Evolutionary conservation across 1,140 invertebrate species (phyloP).

Genomic region (Maconellicoccus hirsutus): DNA sequence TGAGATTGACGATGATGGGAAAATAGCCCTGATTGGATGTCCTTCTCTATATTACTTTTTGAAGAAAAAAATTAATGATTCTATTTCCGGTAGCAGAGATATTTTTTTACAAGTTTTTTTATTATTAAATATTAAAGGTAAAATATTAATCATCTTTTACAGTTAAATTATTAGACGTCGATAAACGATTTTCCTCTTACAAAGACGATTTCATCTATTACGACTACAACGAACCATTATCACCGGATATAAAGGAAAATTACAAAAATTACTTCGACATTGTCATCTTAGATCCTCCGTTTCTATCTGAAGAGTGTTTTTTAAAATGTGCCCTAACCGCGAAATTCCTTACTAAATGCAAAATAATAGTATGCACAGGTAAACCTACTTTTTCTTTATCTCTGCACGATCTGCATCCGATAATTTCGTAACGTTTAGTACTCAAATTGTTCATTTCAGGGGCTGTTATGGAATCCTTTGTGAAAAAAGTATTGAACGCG

Average conservation of each 20-base stretch:
- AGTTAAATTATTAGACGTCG: conserved; percentile 73
- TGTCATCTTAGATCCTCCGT: conserved; percentile 87
- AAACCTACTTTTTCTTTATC: conserved; percentile 25
- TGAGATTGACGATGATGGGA: conserved; percentile 41
- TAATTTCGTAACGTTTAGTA: background rate
- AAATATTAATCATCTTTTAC: conserved; percentile 28
- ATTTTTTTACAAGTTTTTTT: too few relatives aligned
- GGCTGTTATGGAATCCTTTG: conserved; percentile 60
- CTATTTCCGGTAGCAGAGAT: conserved; percentile 28
- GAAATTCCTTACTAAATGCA: conserved; percentile 58
- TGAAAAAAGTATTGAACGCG: conserved; percentile 49
- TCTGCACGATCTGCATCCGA: background rate
- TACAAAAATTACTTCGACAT: conserved; percentile 61
- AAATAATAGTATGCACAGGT: conserved; percentile 86
- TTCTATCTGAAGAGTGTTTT: conserved; percentile 85
- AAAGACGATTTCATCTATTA: conserved; percentile 74
- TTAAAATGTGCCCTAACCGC: conserved; percentile 70
- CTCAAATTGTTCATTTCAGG: conserved; percentile 41
- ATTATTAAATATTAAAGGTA: too few relatives aligned
- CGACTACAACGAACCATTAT: conserved; percentile 72
- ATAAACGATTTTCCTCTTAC: conserved; percentile 64
- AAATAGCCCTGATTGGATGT: conserved; percentile 76
- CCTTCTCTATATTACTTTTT: conserved; percentile 62
- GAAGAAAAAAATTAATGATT: conserved; percentile 44
- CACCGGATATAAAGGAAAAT: conserved; percentile 42